Evolutionary conservation across 2,888 invertebrate species (phyloP).

Genomic region (Chrysolina haemoptera): DNA sequence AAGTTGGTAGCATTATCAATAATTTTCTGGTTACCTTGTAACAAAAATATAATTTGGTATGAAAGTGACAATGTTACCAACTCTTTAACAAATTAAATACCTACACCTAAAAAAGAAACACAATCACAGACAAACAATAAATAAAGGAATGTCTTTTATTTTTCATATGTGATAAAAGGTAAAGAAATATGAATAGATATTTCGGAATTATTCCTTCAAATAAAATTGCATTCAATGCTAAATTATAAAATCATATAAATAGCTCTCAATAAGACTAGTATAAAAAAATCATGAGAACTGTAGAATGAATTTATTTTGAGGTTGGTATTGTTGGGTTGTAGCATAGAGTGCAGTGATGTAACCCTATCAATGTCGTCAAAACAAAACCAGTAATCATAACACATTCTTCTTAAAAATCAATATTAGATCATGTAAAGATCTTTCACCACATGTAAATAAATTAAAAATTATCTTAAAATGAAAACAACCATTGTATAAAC

Average conservation of each 20-base stretch:
- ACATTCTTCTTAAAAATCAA: constrained; percentile 16
- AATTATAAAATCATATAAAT: constrained; percentile 28
- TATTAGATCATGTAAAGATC: constrained; percentile 13
- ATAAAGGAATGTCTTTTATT: constrained; percentile 41
- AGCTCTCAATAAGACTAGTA: constrained; percentile 6
- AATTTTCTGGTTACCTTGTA: constrained; percentile 13
- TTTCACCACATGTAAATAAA: constrained; percentile 3
- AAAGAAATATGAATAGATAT: constrained; percentile 22
- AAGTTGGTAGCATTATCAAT: constrained; percentile 54
- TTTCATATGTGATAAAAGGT: constrained; percentile 22
- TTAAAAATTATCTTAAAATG: constrained; percentile 19
- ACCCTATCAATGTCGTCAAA: constrained; percentile 14
- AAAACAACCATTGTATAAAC: constrained; percentile 22
- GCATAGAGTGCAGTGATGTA: not conserved
- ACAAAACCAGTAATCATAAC: not conserved
- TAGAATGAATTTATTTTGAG: not conserved
- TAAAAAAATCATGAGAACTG: not conserved
- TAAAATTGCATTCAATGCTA: constrained; percentile 29
- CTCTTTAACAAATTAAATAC: constrained; percentile 47
- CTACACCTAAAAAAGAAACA: constrained; percentile 34
- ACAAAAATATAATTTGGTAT: constrained; percentile 30
- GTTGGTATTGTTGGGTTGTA: not conserved
- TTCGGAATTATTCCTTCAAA: constrained; percentile 24
- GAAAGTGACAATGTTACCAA: constrained; percentile 50
- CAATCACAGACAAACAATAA: constrained; percentile 51